phyloP scores from a whole-genome alignment of 2,888 invertebrate genomes.

The Chirona hameri region DNA sequence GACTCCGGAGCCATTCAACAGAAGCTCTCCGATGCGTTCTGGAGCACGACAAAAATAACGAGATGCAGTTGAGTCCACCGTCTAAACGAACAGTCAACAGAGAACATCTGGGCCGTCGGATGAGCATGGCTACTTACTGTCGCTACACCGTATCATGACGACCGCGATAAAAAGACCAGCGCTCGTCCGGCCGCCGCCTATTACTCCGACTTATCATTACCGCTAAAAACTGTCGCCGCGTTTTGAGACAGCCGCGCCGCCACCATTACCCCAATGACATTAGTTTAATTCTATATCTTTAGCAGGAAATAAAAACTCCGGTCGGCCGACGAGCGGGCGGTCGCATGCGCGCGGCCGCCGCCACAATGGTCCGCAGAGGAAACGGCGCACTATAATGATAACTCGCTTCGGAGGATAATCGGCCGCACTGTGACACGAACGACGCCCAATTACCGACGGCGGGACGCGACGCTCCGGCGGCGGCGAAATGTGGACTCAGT shows the following conservation, averaged over 20 bases:
- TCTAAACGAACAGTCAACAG: no score
- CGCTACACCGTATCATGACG: not conserved
- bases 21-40: not conserved
- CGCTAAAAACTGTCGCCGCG: constrained; percentile 26
- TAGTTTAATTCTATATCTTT: constrained; percentile 25
- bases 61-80: no score
- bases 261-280: constrained; percentile 26
- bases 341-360: not conserved
- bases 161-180: not conserved
- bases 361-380: constrained; percentile 10
- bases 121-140: not conserved
- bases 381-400: not conserved
- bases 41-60: not conserved
- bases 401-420: not conserved
- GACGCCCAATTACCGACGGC: constrained; percentile 13
- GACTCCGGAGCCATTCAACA: not conserved
- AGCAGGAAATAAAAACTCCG: constrained; percentile 22
- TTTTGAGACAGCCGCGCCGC: not conserved
- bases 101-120: no score
- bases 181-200: not conserved
- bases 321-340: not conserved
- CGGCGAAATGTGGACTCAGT: no score
- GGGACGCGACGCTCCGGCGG: not conserved
- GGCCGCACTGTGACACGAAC: constrained; percentile 11
- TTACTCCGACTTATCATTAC: constrained; percentile 1